Evolutionary conservation across 92 coral and sea anemone genomes (phyloP).

Genomic region (Paramuricea clavata): DNA sequence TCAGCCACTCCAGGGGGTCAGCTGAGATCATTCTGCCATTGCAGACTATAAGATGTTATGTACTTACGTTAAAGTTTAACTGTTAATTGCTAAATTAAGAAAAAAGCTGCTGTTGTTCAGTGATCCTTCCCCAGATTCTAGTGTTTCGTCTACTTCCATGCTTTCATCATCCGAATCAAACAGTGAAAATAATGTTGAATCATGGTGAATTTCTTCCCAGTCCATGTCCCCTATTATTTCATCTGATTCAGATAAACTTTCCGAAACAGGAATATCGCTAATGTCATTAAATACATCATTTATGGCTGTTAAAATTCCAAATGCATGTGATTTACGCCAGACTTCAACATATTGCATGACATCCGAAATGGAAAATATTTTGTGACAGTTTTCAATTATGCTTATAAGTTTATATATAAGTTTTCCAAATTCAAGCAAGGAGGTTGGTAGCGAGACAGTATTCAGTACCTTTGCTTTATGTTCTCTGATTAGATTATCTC

Average conservation of each 20-base stretch:
- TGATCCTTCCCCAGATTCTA: not conserved
- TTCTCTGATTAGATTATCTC: not conserved
- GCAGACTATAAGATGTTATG: too few species aligned
- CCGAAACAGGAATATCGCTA: slow-evolving; percentile 18
- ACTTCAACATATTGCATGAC: slow-evolving; percentile 57
- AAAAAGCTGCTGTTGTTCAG: not conserved
- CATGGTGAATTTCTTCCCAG: slow-evolving; percentile 11
- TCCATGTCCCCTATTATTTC: slow-evolving; percentile 13
- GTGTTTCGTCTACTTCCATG: not conserved
- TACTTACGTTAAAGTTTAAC: too few species aligned
- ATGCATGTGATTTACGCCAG: slow-evolving; percentile 57
- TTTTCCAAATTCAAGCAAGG: slow-evolving; percentile 49
- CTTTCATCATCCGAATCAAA: not conserved
- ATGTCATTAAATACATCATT: slow-evolving; percentile 56
- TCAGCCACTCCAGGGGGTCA: too few species aligned
- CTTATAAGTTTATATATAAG: slow-evolving; percentile 57
- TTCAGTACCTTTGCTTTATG: not conserved
- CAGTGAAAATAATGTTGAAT: slow-evolving; percentile 5
- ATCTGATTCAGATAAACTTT: not conserved
- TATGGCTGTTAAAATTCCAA: slow-evolving; percentile 38
- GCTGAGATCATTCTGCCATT: too few species aligned
- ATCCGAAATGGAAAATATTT: slow-evolving; percentile 43
- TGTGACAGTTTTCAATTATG: slow-evolving; percentile 47
- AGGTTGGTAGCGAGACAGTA: slow-evolving; percentile 20
- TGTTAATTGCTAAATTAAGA: not conserved